Evolutionary conservation across 2,797 vertebrate genomes (phyloP).

Genomic region (Pelochelys cantorii): DNA sequence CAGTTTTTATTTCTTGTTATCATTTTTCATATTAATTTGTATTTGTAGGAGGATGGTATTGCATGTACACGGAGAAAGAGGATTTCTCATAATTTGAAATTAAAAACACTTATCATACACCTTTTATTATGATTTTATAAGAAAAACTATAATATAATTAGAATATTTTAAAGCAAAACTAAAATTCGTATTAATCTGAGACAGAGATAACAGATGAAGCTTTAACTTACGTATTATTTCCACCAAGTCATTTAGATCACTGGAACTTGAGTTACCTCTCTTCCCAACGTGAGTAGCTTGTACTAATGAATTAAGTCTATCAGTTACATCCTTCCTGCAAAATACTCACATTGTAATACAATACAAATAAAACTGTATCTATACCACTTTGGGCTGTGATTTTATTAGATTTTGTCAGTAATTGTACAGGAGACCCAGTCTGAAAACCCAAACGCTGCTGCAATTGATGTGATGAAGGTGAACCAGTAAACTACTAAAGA

Average conservation of each 20-base stretch:
- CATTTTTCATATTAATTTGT: background rate
- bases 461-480: background rate
- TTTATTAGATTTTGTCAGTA: no score
- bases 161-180: background rate
- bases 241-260: slow-evolving; percentile 85
- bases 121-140: background rate
- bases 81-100: background rate
- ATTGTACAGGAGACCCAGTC: background rate
- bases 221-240: slow-evolving; percentile 88
- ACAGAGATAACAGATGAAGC: background rate
- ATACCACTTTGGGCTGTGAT: background rate
- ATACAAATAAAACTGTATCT: background rate
- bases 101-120: background rate
- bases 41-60: background rate
- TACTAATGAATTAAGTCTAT: slow-evolving; percentile 81
- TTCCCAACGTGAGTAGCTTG: slow-evolving; percentile 84
- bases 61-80: background rate
- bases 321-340: slow-evolving; percentile 83
- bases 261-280: slow-evolving; percentile 84
- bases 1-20: background rate
- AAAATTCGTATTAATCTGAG: background rate
- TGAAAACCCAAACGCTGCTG: background rate
- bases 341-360: background rate
- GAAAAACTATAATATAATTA: background rate
- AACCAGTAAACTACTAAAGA: background rate